Evolutionary conservation across 1,140 invertebrate species (phyloP).

Genomic region (Pogonognathellus flavescens): DNA sequence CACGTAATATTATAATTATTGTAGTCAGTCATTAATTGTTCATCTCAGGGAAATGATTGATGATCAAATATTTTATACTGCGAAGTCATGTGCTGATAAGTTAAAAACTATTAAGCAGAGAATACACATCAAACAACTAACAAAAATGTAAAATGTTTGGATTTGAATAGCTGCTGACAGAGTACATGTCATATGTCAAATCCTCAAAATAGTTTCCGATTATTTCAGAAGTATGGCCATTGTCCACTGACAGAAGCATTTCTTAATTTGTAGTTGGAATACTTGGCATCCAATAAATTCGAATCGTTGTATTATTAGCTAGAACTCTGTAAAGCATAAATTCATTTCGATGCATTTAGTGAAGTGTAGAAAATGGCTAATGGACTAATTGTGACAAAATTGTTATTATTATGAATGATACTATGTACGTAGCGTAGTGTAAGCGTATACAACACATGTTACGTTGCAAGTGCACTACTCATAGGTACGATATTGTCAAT

Average conservation of each 20-base stretch:
- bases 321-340: conserved; percentile 75
- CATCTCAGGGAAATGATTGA: too few relatives aligned
- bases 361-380: too few relatives aligned
- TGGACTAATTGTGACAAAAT: too few relatives aligned
- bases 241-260: conserved; percentile 81
- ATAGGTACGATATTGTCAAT: not conserved
- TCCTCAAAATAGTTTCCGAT: conserved; percentile 90
- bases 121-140: not conserved
- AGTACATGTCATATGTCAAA: conserved; percentile 84
- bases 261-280: conserved; percentile 77
- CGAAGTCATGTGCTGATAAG: too few relatives aligned
- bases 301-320: conserved; percentile 87
- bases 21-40: too few relatives aligned
- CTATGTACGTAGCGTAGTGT: not conserved
- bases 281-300: conserved; percentile 84
- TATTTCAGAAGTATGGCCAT: conserved; percentile 85
- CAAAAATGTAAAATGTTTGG: conserved; percentile 10
- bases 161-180: conserved; percentile 78
- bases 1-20: too few relatives aligned
- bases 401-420: not conserved
- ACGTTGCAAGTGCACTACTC: too few relatives aligned
- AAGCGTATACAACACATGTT: too few relatives aligned
- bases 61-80: too few relatives aligned
- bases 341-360: too few relatives aligned
- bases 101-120: conserved; percentile 7